Evolutionary conservation across 2,888 invertebrate genomes (phyloP).

Genomic region (Thyatira batis): DNA sequence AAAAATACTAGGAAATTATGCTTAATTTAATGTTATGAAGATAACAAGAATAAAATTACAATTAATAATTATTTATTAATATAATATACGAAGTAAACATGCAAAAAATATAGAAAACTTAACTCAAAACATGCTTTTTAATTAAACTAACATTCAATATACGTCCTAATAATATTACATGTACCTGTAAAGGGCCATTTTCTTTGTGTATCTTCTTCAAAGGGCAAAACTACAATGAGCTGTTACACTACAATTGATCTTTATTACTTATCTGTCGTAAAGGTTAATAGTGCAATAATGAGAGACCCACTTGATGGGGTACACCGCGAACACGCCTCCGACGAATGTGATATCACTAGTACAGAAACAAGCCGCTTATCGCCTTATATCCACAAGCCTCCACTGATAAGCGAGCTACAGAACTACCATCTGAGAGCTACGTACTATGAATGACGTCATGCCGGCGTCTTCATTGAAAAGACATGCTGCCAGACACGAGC

Average conservation of each 20-base stretch:
- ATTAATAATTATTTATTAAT: neutral
- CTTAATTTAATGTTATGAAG: too few relatives aligned
- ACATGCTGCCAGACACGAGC: conserved; percentile 66
- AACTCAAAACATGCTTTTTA: conserved; percentile 21
- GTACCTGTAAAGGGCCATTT: conserved; percentile 75
- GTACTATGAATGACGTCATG: conserved; percentile 80
- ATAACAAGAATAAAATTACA: too few relatives aligned
- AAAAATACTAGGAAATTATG: too few relatives aligned
- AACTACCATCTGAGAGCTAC: conserved; percentile 80
- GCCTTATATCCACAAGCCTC: conserved; percentile 73
- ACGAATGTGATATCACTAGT: conserved; percentile 68
- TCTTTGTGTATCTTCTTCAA: conserved; percentile 45
- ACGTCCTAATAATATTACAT: conserved; percentile 23
- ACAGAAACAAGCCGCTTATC: conserved; percentile 66
- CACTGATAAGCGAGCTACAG: conserved; percentile 75
- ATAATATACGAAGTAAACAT: too few relatives aligned
- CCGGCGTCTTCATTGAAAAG: conserved; percentile 62
- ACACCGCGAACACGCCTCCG: conserved; percentile 71
- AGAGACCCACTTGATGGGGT: conserved; percentile 43
- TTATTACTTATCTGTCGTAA: conserved; percentile 44
- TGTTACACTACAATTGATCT: conserved; percentile 32
- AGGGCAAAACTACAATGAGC: conserved; percentile 39
- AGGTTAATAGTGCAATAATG: conserved; percentile 51
- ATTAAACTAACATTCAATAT: conserved; percentile 3
- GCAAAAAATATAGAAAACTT: neutral